Evolutionary conservation across 2,888 invertebrate genomes (phyloP).

Genomic region (Apotomis capreana): DNA sequence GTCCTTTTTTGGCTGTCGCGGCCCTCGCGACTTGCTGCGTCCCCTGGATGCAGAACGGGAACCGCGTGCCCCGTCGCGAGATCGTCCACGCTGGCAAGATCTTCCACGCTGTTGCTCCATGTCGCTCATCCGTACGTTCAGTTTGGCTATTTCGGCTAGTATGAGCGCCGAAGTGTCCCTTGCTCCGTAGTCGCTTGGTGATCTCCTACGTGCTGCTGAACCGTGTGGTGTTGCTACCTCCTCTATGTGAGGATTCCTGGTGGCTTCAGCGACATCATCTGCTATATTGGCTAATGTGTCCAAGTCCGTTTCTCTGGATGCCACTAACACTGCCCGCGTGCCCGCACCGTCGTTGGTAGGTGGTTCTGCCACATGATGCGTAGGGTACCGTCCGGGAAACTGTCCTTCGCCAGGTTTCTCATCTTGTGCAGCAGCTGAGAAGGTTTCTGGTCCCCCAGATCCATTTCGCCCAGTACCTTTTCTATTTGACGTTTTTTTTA

Average conservation of each 20-base stretch:
- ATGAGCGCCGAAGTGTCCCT: not conserved
- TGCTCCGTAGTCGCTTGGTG: not conserved
- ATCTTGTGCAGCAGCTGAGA: not conserved
- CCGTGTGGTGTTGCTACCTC: not conserved
- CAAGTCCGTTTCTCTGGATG: not conserved
- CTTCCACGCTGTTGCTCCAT: not conserved
- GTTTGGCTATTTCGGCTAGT: not conserved
- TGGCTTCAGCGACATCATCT: not conserved
- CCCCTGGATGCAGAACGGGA: no score
- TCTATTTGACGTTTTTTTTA: slow-evolving; percentile 25
- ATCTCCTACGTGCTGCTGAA: not conserved
- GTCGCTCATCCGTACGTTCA: not conserved
- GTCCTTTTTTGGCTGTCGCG: not conserved
- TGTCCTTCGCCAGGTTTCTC: not conserved
- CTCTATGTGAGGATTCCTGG: not conserved
- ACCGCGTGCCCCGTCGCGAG: no score
- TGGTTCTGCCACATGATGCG: not conserved
- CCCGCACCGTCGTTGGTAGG: not conserved
- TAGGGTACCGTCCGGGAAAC: not conserved
- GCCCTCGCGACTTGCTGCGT: no score
- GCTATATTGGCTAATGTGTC: not conserved
- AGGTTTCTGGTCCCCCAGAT: not conserved
- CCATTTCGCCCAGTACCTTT: slow-evolving; percentile 13
- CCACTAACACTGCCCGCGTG: not conserved
- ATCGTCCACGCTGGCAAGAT: no score